Percentiles rank a stretch among this genome's conserved stretches.
Conservation (phyloP, 37 sponge, comb jelly and placozoan genomes). For the Petrosia ficiformis region DNA sequence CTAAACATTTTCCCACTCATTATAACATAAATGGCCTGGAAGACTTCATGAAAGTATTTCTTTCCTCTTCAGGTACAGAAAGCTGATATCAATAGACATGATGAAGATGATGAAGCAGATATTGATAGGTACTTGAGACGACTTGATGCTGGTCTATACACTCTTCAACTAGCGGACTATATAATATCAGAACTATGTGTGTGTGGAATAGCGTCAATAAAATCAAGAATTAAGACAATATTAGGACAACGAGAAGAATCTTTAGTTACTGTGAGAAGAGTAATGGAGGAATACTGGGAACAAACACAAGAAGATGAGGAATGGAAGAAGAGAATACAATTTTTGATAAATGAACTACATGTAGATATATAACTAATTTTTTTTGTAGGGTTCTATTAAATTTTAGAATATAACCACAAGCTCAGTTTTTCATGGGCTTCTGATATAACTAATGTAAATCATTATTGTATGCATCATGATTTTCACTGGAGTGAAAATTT, state of each 20-base stretch:
- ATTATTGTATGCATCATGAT: no score
- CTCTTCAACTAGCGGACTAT: conserved; percentile 86
- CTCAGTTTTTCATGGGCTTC: no score
- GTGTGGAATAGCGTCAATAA: conserved; percentile 31
- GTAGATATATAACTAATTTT: no score
- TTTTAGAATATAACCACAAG: no score
- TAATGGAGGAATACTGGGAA: conserved; percentile 63
- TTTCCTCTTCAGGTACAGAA: no score
- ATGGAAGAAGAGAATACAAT: no score
- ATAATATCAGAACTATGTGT: conserved; percentile 73
- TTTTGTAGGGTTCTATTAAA: no score
- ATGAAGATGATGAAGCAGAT: conserved; percentile 61
- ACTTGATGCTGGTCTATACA: conserved; percentile 92
- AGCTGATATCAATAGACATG: conserved; percentile 10
- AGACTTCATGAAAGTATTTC: conserved; percentile 33
- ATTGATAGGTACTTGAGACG: conserved; percentile 71
- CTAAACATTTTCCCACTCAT: no score
- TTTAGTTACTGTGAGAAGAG: conserved; percentile 32
- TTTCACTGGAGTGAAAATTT: no score
- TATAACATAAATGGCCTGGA: neutral
- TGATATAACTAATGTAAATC: no score
- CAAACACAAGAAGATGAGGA: conserved; percentile 38
- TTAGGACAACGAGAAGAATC: conserved; percentile 68
- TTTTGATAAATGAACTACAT: no score
- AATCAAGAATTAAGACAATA: conserved; percentile 42